These are phyloP conservation scores for Nicator chloris DNA, from an alignment of 2,113 vertebrate species.

Conservation along the genomic window DNA sequence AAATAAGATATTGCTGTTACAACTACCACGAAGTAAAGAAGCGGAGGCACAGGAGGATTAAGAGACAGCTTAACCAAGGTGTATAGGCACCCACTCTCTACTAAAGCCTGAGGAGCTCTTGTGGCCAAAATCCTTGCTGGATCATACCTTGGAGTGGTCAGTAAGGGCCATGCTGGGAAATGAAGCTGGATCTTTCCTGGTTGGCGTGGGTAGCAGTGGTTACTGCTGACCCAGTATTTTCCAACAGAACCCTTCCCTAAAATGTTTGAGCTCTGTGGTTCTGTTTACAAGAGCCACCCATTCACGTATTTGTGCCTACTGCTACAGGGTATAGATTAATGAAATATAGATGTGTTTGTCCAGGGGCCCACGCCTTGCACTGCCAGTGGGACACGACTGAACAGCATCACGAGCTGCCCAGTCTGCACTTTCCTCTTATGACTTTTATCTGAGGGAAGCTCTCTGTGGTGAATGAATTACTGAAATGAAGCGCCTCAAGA, in stretches of 20 bases:
- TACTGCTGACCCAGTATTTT: not conserved
- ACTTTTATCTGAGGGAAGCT: not conserved
- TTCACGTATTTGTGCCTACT: not conserved
- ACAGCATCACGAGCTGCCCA: not conserved
- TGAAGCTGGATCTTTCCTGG: not conserved
- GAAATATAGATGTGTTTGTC: not conserved
- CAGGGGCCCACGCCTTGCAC: not conserved
- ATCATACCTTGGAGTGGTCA: not conserved
- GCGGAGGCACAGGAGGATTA: not conserved
- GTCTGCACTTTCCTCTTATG: not conserved
- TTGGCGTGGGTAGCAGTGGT: not conserved
- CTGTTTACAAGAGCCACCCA: fast-evolving
- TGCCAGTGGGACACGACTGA: fast-evolving
- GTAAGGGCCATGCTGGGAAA: not conserved
- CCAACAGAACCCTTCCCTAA: not conserved
- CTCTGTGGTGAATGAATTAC: constrained; percentile 23
- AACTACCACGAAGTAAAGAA: not conserved
- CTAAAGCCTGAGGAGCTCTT: not conserved
- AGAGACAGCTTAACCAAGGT: not conserved
- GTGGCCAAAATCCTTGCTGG: not conserved
- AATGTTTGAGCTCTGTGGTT: not conserved
- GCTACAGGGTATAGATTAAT: not conserved
- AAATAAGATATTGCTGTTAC: not conserved
- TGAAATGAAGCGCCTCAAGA: not conserved
- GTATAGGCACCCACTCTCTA: not conserved